Conservation (phyloP, 2,113 vertebrate species). For the Istiophorus platypterus region DNA sequence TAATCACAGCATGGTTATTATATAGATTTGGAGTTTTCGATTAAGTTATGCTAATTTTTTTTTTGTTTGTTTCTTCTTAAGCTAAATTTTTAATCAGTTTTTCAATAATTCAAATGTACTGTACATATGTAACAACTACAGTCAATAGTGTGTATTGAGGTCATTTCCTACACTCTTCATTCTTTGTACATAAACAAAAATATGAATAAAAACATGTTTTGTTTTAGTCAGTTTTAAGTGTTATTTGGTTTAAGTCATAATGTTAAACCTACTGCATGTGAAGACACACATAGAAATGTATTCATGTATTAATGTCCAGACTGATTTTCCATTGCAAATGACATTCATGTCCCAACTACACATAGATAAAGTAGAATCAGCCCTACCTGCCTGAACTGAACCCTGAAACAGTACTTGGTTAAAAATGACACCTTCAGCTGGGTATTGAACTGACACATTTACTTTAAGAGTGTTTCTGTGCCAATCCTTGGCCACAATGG, state of each 20-base stretch:
- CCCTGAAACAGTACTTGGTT: background rate
- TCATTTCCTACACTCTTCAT: background rate
- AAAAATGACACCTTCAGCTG: background rate
- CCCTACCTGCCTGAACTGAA: background rate
- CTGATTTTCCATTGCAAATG: background rate
- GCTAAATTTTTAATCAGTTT: no score
- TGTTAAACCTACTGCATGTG: background rate
- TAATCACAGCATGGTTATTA: background rate
- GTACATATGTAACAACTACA: background rate
- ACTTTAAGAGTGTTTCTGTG: background rate
- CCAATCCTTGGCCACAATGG: background rate
- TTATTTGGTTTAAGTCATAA: background rate
- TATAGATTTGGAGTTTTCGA: background rate
- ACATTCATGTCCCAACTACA: background rate
- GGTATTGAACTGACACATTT: constrained; percentile 11
- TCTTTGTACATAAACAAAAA: background rate
- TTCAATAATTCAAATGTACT: background rate
- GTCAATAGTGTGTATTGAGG: background rate
- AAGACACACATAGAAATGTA: background rate
- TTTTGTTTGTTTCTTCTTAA: background rate
- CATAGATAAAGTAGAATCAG: background rate
- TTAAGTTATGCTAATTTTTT: background rate
- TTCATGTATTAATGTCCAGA: no score
- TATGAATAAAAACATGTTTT: background rate
- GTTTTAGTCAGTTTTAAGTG: background rate